A percentile compares a stretch with the other conserved stretches of the same genome.
phyloP scores from a whole-genome alignment of 2,888 invertebrate species.

The Margaritifera margaritifera region DNA sequence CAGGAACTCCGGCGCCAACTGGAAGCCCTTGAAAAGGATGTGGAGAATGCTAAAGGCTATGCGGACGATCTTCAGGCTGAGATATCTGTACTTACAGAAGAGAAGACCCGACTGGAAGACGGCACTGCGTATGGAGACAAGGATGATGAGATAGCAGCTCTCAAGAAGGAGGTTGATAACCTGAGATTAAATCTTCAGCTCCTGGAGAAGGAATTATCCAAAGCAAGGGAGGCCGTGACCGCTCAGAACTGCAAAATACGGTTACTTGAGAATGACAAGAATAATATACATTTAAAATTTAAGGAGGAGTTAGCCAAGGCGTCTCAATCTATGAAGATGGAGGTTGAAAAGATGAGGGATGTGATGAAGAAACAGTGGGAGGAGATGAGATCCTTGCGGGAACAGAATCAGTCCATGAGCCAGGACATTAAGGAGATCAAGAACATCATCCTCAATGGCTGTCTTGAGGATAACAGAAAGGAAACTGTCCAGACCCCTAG shows the following conservation, averaged over 20 bases:
- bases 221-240: conserved; percentile 47
- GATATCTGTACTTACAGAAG: conserved; percentile 26
- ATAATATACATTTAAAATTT: conserved; percentile 48
- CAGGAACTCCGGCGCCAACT: conserved; percentile 38
- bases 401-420: conserved; percentile 53
- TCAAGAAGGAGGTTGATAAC: conserved; percentile 43
- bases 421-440: conserved; percentile 54
- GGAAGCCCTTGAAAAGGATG: conserved; percentile 43
- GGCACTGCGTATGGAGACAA: conserved; percentile 40
- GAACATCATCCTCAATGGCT: conserved; percentile 41
- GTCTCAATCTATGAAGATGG: conserved; percentile 46
- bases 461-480: conserved; percentile 21
- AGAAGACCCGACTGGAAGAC: conserved; percentile 37
- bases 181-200: conserved; percentile 42
- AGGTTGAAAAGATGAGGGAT: conserved; percentile 56
- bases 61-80: conserved; percentile 47
- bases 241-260: conserved; percentile 47
- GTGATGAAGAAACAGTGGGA: conserved; percentile 57
- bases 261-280: conserved; percentile 48
- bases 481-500: background rate
- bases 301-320: conserved; percentile 55
- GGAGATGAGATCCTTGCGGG: conserved; percentile 53
- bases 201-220: conserved; percentile 49
- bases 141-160: conserved; percentile 36
- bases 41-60: conserved; percentile 40